These are phyloP conservation scores for Maconellicoccus hirsutus DNA, from an alignment of 1,140 invertebrate species.

Conservation along the genomic window DNA sequence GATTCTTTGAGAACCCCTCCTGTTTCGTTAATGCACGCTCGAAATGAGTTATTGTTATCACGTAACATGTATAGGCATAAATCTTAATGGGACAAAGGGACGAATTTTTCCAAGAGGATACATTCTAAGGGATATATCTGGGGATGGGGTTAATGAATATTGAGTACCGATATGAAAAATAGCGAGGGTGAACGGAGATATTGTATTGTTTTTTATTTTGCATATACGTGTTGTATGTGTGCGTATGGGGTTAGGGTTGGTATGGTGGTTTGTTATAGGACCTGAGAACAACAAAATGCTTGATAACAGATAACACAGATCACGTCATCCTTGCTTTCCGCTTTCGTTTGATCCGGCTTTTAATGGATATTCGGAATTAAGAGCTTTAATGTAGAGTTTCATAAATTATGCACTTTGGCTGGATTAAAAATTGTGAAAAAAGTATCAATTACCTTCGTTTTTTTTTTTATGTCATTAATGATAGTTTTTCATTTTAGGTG, in stretches of 20 bases:
- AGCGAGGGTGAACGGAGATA: slow-evolving; percentile 20
- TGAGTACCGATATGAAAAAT: slow-evolving; percentile 22
- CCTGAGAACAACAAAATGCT: slow-evolving; percentile 21
- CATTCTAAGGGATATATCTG: slow-evolving; percentile 14
- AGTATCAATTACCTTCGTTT: not conserved
- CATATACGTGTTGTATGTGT: slow-evolving; percentile 13
- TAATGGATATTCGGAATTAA: slow-evolving; percentile 21
- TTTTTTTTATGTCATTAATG: no score
- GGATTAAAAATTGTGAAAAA: slow-evolving; percentile 19
- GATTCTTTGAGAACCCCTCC: slow-evolving; percentile 19
- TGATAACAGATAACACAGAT: slow-evolving; percentile 22
- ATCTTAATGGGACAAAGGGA: slow-evolving; percentile 19
- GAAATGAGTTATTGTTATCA: slow-evolving; percentile 22
- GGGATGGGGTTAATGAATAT: slow-evolving; percentile 19
- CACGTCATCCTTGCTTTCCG: slow-evolving; percentile 19
- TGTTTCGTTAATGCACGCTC: slow-evolving; percentile 17
- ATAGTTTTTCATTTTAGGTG: no score
- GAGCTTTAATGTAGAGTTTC: slow-evolving; percentile 13
- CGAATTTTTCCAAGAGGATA: slow-evolving; percentile 22
- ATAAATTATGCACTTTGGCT: slow-evolving; percentile 13
- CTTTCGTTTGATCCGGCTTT: slow-evolving; percentile 22
- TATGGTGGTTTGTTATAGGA: slow-evolving; percentile 19
- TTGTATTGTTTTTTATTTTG: slow-evolving; percentile 23
- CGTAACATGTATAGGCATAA: slow-evolving; percentile 20
- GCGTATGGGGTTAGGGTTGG: not conserved